Percentiles rank a stretch among this genome's conserved stretches.
These are phyloP conservation scores for Psammodynastes pulverulentus DNA, from an alignment of 2,113 vertebrate genomes.

Conservation along the genomic window DNA sequence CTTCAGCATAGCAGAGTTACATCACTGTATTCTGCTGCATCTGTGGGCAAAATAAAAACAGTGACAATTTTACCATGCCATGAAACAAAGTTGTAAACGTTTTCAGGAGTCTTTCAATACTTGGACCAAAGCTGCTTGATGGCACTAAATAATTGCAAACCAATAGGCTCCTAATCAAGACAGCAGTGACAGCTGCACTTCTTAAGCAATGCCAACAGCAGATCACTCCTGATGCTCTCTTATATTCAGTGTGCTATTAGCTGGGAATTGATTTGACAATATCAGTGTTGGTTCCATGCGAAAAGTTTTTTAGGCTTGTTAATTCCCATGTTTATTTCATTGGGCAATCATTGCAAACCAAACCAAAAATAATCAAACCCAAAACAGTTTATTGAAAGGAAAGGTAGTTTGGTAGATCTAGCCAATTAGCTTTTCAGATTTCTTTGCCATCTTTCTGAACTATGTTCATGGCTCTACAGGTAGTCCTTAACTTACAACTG, in stretches of 20 bases:
- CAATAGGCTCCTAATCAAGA: not conserved
- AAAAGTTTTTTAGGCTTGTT: not conserved
- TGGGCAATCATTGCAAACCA: not conserved
- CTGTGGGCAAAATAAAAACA: not conserved
- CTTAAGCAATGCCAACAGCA: not conserved
- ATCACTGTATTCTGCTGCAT: not conserved
- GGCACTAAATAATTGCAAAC: not conserved
- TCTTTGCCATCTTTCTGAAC: not conserved
- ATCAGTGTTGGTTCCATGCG: not conserved
- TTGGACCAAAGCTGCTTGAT: not conserved
- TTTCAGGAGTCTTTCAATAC: not conserved
- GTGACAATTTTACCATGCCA: not conserved
- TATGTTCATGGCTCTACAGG: not conserved
- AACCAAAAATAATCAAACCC: not conserved
- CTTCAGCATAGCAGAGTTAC: not conserved
- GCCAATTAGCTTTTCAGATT: not conserved
- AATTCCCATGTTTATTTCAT: not conserved
- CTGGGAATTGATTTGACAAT: not conserved
- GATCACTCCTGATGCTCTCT: not conserved
- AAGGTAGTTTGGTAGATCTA: not conserved
- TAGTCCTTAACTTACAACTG: not conserved
- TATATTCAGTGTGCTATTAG: not conserved
- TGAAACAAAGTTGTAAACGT: not conserved
- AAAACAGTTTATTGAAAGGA: not conserved
- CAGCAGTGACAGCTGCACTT: not conserved